Conservation (phyloP, 92 coral and sea anemone species). For the Phymanthus crucifer region DNA sequence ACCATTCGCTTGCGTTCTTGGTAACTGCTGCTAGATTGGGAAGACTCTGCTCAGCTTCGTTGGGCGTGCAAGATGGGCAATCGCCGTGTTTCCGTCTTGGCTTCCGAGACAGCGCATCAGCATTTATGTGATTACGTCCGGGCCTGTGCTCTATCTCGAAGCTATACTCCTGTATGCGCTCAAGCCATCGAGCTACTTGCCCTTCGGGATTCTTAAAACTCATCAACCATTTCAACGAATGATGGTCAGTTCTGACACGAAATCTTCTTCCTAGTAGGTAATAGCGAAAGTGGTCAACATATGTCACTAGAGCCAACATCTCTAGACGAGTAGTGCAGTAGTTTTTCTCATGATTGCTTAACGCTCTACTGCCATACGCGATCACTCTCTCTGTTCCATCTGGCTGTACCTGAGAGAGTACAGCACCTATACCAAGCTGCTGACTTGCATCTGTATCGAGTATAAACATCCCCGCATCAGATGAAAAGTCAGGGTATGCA, state of each 20-base stretch:
- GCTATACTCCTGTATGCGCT: conserved; percentile 50
- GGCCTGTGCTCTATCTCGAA: conserved; percentile 42
- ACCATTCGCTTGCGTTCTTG: background rate
- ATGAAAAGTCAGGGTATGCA: conserved; percentile 54
- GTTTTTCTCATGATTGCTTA: conserved; percentile 55
- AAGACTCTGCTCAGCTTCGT: conserved; percentile 13
- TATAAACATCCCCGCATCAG: conserved; percentile 44
- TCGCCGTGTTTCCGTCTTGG: conserved; percentile 51
- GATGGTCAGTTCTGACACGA: conserved; percentile 43
- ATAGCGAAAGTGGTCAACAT: conserved; percentile 45
- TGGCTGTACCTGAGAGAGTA: conserved; percentile 42
- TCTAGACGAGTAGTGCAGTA: conserved; percentile 60
- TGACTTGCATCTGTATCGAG: conserved; percentile 58
- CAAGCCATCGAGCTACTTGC: conserved; percentile 56
- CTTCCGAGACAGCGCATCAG: conserved; percentile 53
- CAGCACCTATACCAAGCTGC: conserved; percentile 41
- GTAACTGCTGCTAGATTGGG: no score
- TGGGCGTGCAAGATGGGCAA: conserved; percentile 37
- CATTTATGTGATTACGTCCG: conserved; percentile 47
- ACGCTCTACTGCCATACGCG: conserved; percentile 51
- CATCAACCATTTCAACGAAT: conserved; percentile 42
- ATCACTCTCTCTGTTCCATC: conserved; percentile 50
- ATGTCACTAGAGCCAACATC: conserved; percentile 43
- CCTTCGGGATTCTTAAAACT: conserved; percentile 57
- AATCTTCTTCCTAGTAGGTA: conserved; percentile 36